Base-by-base conservation (phyloP, 1,140 invertebrate species). In the Paralvinella palmiformis region DNA sequence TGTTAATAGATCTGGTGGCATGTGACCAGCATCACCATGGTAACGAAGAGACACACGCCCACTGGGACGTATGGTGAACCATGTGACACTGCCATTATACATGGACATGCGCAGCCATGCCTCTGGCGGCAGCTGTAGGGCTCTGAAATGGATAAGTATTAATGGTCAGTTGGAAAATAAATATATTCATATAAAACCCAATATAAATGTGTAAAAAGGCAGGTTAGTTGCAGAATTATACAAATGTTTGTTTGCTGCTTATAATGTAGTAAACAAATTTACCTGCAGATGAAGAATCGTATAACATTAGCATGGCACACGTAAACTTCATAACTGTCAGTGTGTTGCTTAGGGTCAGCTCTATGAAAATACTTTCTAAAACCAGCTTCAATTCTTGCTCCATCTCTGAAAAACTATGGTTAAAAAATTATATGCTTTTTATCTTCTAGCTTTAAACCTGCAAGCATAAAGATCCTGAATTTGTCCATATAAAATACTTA, bases 291-390 rank as follows among this genome's bases (percentile, higher is more conserved):
- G 82, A 98, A 96, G 81, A 96, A 99, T 63, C 96, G 83, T 71
- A 99, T 99, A 13, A 99, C 95, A 83, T 99, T 99, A 15, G 91
- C 95, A 83, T 99, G 96, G 69, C 95, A 98, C 4, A 99, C 94
- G 50, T 98, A 83, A 32, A 99, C 76, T 53, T 96, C 96, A 78
- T 91, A 95, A 5, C 86, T 87, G 76, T 98, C 93, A 63, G 88
- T 82, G 53, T 86, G 84, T 81, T 99, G 93, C 3, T 83, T 80
- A 1, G 88, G 85, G 56, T 86, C 81, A 22, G 96, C 95, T 62
- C 97, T 84, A 81, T 98, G 87, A 78, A 99, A 91, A 81, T 96
- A 94, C 71, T 90, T 88, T 53, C 94, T 83, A 81, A 98, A 99
- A 5, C 89, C 96, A 4, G 94, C 92, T 83, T 99, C 96, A 71